Base-by-base conservation (phyloP, 2,888 invertebrate species). In the Agrotis segetum region DNA sequence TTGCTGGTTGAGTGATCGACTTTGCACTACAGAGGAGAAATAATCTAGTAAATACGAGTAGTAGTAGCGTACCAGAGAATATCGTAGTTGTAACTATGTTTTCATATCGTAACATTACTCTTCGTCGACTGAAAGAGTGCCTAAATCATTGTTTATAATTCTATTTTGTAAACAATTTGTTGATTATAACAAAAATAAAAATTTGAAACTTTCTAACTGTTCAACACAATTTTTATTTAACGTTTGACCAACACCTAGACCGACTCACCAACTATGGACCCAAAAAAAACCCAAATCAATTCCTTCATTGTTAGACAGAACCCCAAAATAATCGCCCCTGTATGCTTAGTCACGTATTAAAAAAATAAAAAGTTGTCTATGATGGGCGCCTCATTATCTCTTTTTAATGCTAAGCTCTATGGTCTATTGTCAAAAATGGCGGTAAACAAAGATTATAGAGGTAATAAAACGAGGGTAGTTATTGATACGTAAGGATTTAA, bases 361-460 rank as follows among this genome's bases (percentile, higher is more conserved):
- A 88, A 85, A 79, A 78, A 84, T 47, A 77, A 75, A 77, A 77
- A 63, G 56, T 65, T 56, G 72, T 77, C 81, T 80, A 79, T 77
- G 74, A 70, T 73, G 60, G 68, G 52, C 50, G 85, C 81, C 85
- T 88, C 90, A 88, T 91, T 89, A 90, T 89, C 88, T 87, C 84
- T 89, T 86, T 89, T 87, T 87, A 82, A 88, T 89, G 85, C 85
- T 86, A 87, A 89, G 86, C 76, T 77, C 75, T 77, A 76, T 84
- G 79, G 74, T 80, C 76, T 75, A 79, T 82, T 82, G 80, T 78
- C 62, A 71, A 72, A 74, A 71, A 77, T 74, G 70, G 66, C 77
- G 90, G 93, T 94, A 94, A 95, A 95, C 94, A 94, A 93, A 91
- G 93, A 93, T 94, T 94, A 93, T 59, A 59, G 68, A 76, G 63